Evolutionary conservation across 2,113 vertebrate genomes (phyloP).

Genomic region (Dipodomys ordii): DNA sequence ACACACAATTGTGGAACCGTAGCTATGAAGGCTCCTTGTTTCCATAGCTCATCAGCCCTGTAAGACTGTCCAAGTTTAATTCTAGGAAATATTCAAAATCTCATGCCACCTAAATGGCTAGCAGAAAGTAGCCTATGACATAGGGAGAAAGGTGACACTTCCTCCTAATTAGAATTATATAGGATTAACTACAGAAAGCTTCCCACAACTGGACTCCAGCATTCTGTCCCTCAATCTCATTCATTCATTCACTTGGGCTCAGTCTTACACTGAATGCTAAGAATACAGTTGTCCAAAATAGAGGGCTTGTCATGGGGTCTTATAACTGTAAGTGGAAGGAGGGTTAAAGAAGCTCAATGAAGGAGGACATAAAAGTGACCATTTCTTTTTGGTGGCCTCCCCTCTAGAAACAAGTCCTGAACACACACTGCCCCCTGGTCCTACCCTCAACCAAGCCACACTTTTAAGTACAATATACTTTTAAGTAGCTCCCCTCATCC

Average conservation of each 20-base stretch:
- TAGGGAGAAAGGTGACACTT: neutral
- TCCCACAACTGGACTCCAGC: neutral
- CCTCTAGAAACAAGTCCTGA: neutral
- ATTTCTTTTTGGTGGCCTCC: neutral
- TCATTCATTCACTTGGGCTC: neutral
- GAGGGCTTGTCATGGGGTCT: neutral
- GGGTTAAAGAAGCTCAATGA: neutral
- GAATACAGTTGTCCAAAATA: neutral
- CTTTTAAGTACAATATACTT: neutral
- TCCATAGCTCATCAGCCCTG: neutral
- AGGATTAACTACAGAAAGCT: neutral
- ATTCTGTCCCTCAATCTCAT: neutral
- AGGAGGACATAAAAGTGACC: neutral
- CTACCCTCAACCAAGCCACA: neutral
- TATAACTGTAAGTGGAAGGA: neutral
- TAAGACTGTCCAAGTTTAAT: conserved; percentile 43
- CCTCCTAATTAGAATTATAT: neutral
- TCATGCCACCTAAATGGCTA: neutral
- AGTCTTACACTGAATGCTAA: neutral
- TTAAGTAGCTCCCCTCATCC: neutral
- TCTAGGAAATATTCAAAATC: conserved; percentile 56
- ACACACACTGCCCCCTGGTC: neutral
- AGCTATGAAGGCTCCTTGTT: conserved; percentile 25
- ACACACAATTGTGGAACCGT: neutral
- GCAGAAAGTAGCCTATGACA: neutral